Base-by-base conservation (phyloP, 2,888 invertebrate species). In the Phyllotreta cruciferae region DNA sequence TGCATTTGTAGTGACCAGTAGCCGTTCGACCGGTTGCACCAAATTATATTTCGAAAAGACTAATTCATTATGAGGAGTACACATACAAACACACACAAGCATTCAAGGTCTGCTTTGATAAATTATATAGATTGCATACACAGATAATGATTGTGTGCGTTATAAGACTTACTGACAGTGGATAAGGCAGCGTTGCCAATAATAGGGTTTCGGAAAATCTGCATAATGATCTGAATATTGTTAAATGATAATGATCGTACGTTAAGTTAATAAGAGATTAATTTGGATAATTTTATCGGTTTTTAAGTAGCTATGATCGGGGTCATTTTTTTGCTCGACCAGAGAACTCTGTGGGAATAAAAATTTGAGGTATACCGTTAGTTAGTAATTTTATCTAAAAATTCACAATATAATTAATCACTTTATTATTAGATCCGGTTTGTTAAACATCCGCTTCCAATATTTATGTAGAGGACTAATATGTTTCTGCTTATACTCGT, bases 21-120 rank as follows among this genome's bases (percentile, higher is more conserved):
- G 73, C 71, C 39, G 70, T 65, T 63, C 58, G 60, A 73, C 73
- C 73, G 71, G 73, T 72, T 69, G 69, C 66, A 60, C 62, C 60
- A 62, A 69, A 69, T 71, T 66, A 68, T 68, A 66, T 63, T 69
- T 69, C 60, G 57, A 66, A 68, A 64, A 66, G 60, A 62, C 54
- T 62, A 64, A 67, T 69, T 66, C 64, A 63, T 56, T 66, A 60
- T 42, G 57, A 55, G 60, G 8, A 58, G n/a, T 36, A 61, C 50
- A 24, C 24, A 24, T 24, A 24, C 24, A 24, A 24, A 53, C 47
- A 61, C 49, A 55, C 49, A 61, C 55, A 57, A 41, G 58, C 50
- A 54, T 54, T 58, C 55, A 66, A 63, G 55, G 66, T 66, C 58
- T 60, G 60, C 55, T 56, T 61, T 63, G 55, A 66, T 66, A 63